These are phyloP conservation scores for Zaprionus capensis DNA, from an alignment of 1,140 invertebrate species.

Conservation along the genomic window DNA sequence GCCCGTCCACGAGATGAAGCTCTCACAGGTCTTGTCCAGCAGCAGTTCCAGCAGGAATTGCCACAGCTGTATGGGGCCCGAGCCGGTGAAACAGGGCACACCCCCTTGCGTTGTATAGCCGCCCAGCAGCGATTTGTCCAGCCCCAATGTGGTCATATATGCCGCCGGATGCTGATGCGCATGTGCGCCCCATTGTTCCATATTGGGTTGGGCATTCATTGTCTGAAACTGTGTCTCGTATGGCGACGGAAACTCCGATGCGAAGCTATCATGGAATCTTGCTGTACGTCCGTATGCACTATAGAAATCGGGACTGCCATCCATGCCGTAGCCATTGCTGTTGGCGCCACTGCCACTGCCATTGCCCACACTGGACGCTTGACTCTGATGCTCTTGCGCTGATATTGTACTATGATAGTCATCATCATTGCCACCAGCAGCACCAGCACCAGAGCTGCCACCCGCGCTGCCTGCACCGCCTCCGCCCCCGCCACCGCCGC, in stretches of 20 bases:
- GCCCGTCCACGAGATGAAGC: slow-evolving; percentile 99
- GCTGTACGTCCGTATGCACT: slow-evolving; percentile 48
- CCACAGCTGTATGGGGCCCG: slow-evolving; percentile 98
- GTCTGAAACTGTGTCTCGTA: slow-evolving; percentile 92
- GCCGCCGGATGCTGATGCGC: slow-evolving; percentile 82
- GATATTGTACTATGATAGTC: slow-evolving; percentile 80
- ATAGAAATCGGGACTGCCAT: slow-evolving; percentile 91
- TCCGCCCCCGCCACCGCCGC: slow-evolving; percentile 33
- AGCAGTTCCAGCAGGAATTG: slow-evolving; percentile 98
- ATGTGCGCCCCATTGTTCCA: slow-evolving; percentile 86
- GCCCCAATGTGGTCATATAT: slow-evolving; percentile 75
- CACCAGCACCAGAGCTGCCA: slow-evolving; percentile 26
- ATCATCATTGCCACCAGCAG: slow-evolving; percentile 62
- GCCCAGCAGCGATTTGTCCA: slow-evolving; percentile 79
- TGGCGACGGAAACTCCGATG: slow-evolving; percentile 82
- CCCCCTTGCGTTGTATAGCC: slow-evolving; percentile 80
- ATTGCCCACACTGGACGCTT: slow-evolving; percentile 84
- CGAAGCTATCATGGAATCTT: slow-evolving; percentile 68
- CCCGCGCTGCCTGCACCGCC: slow-evolving; percentile 46
- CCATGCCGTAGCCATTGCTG: slow-evolving; percentile 84
- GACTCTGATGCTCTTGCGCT: slow-evolving; percentile 89
- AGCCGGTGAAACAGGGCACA: slow-evolving; percentile 87
- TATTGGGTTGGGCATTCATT: slow-evolving; percentile 89
- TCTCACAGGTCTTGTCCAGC: slow-evolving; percentile 97
- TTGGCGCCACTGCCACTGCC: slow-evolving; percentile 58